Conservation (phyloP, 2,113 vertebrate genomes). For the Etia nguti region DNA sequence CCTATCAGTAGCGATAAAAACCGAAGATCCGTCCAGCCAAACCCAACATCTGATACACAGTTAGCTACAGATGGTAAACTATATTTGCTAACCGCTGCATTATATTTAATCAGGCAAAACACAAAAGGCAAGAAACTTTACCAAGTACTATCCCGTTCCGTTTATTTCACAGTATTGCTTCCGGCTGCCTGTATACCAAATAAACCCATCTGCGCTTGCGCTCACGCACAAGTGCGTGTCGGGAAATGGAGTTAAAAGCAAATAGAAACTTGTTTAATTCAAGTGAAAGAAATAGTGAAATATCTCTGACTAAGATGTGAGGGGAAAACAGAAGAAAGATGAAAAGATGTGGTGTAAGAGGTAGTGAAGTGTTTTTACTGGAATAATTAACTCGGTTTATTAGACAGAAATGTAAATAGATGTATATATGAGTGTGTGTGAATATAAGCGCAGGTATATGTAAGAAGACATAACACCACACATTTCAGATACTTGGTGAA, state of each 20-base stretch:
- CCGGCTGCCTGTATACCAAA: conserved; percentile 58
- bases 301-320: background rate
- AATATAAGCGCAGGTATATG: too few relatives aligned
- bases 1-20: background rate
- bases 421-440: too few relatives aligned
- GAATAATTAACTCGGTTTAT: too few relatives aligned
- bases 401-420: too few relatives aligned
- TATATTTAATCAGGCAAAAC: background rate
- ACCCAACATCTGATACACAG: background rate
- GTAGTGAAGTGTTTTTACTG: background rate
- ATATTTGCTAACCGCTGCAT: background rate
- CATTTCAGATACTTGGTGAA: too few relatives aligned
- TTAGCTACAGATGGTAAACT: background rate
- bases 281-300: background rate
- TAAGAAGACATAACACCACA: too few relatives aligned
- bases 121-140: conserved; percentile 54
- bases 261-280: background rate
- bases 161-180: conserved; percentile 55
- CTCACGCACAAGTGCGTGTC: background rate
- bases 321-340: background rate
- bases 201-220: conserved; percentile 60
- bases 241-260: conserved; percentile 46
- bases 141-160: conserved; percentile 56
- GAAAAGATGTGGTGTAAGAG: too few relatives aligned
- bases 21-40: background rate